Percentiles rank a stretch among this genome's conserved stretches.
These are phyloP conservation scores for Microtus montanus DNA, from an alignment of 2,113 vertebrate genomes.

Conservation along the genomic window DNA sequence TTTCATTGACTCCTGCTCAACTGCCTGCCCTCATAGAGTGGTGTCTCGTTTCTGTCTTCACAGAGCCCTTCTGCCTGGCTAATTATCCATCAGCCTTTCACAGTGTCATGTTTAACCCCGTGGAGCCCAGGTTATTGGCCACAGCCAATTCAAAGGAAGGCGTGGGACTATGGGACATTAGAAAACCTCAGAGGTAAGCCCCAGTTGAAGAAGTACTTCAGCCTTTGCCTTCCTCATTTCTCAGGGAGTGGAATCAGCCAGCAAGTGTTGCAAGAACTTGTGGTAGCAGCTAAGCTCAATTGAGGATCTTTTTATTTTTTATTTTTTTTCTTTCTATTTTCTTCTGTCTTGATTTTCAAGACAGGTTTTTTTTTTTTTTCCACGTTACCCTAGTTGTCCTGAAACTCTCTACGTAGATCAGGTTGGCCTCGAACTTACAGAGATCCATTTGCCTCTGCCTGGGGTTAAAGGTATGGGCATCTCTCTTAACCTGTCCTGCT, in stretches of 20 bases:
- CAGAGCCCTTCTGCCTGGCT: constrained; percentile 99
- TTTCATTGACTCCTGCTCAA: not conserved
- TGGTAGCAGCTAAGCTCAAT: not conserved
- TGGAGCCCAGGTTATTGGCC: constrained; percentile 95
- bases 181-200: constrained; percentile 96
- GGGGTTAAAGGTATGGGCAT: not conserved
- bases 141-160: constrained; percentile 99
- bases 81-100: constrained; percentile 99
- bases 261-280: not conserved
- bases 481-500: not conserved
- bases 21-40: not conserved
- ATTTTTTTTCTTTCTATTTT: not conserved
- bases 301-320: not conserved
- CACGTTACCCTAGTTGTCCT: not conserved
- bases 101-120: constrained; percentile 99
- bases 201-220: constrained; percentile 5
- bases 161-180: constrained; percentile 98
- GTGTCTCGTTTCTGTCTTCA: constrained; percentile 65
- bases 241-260: constrained; percentile 16
- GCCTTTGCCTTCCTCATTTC: constrained; percentile 12
- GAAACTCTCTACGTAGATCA: not conserved
- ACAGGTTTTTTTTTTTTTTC: not conserved
- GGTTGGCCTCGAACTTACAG: not conserved
- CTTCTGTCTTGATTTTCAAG: not conserved
- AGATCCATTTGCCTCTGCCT: not conserved